These are phyloP conservation scores for Spodoptera littoralis DNA, from an alignment of 2,888 invertebrate species.

Conservation along the genomic window DNA sequence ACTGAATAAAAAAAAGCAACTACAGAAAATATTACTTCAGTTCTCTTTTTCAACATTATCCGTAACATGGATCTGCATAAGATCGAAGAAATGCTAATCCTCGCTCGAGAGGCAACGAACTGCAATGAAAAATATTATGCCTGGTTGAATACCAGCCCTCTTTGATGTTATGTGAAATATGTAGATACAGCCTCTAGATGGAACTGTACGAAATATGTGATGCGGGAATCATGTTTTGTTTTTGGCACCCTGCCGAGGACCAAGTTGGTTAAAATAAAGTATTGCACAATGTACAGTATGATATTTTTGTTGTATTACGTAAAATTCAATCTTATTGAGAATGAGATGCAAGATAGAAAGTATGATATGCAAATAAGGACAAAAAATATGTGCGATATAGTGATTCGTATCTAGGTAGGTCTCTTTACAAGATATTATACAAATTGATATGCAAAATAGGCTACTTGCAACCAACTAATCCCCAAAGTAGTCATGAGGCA, in stretches of 20 bases:
- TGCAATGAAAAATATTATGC: constrained; percentile 48
- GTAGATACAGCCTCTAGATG: constrained; percentile 41
- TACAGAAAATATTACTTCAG: background rate
- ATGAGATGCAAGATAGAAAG: too few species aligned
- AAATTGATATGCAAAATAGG: too few species aligned
- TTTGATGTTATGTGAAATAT: constrained; percentile 50
- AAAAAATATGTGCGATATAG: too few species aligned
- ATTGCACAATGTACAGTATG: too few species aligned
- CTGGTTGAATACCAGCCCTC: constrained; percentile 43
- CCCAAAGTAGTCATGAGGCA: too few species aligned
- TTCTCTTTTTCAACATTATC: background rate
- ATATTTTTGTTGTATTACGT: too few species aligned
- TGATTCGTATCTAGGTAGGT: too few species aligned
- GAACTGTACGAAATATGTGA: constrained; percentile 21
- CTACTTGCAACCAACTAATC: too few species aligned
- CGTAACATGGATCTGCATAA: constrained; percentile 46
- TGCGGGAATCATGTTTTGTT: constrained; percentile 19
- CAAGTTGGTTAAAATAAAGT: constrained; percentile 12
- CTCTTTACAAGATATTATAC: too few species aligned
- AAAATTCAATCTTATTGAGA: too few species aligned
- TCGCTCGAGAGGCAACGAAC: constrained; percentile 45
- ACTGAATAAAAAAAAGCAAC: background rate
- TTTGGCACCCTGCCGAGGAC: constrained; percentile 21
- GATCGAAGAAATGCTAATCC: constrained; percentile 51
- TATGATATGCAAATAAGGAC: too few species aligned